These are phyloP conservation scores for Umimayanthus kanabou DNA, from an alignment of 92 coral and sea anemone genomes.

Conservation along the genomic window DNA sequence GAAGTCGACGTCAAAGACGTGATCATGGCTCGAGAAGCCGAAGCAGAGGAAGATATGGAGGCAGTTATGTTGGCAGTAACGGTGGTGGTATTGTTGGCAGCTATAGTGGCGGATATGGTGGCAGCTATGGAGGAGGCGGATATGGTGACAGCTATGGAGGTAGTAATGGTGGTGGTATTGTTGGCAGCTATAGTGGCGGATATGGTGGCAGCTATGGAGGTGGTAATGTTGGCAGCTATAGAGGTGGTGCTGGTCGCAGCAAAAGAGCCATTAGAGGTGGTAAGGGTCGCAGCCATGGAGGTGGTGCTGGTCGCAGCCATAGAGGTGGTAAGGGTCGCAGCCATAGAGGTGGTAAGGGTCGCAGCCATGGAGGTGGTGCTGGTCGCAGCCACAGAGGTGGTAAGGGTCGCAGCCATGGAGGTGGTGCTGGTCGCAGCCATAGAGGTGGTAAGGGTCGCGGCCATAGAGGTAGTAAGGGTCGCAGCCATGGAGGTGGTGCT, in stretches of 20 bases:
- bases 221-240: not conserved
- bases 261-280: not conserved
- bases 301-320: too few species aligned
- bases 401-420: too few species aligned
- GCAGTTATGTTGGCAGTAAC: not conserved
- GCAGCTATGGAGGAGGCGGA: not conserved
- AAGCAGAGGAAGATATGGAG: not conserved
- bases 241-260: not conserved
- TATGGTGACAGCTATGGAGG: not conserved
- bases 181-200: not conserved
- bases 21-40: not conserved
- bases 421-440: too few species aligned
- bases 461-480: too few species aligned
- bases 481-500: too few species aligned
- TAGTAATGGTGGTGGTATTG: not conserved
- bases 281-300: too few species aligned
- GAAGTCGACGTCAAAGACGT: not conserved
- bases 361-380: too few species aligned
- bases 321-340: not conserved
- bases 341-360: too few species aligned
- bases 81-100: not conserved
- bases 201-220: not conserved
- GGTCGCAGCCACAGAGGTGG: too few species aligned
- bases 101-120: not conserved
- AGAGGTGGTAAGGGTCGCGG: too few species aligned